phyloP scores from a whole-genome alignment of 92 coral and sea anemone species.

The Heteractis magnifica region DNA sequence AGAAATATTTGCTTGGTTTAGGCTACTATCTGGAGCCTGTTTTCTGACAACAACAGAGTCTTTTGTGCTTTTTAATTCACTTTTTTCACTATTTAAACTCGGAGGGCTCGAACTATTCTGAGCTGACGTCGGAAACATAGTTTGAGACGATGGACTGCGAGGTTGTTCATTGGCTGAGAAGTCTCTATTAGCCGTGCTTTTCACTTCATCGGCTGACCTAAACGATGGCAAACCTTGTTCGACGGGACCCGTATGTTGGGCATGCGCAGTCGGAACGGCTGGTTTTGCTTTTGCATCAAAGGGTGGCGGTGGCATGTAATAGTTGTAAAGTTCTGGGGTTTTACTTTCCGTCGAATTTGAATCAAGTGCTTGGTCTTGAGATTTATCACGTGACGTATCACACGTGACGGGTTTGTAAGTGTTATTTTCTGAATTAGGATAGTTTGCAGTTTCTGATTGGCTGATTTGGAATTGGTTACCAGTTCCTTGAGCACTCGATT shows the following conservation, averaged over 20 bases:
- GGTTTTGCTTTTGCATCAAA: background rate
- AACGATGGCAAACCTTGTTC: background rate
- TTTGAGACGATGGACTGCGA: background rate
- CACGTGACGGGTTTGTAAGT: background rate
- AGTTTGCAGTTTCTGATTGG: background rate
- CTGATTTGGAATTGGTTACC: background rate
- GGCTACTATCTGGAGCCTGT: background rate
- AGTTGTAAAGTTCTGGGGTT: background rate
- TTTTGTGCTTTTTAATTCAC: background rate
- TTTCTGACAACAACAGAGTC: background rate
- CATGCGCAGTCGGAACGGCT: background rate
- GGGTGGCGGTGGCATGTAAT: conserved; percentile 40
- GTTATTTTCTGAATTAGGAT: background rate
- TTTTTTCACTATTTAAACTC: background rate
- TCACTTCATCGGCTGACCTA: background rate
- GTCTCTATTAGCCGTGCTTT: background rate
- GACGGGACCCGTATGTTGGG: background rate
- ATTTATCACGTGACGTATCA: background rate
- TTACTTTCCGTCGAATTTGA: background rate
- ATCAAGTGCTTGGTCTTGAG: background rate
- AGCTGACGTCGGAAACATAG: background rate
- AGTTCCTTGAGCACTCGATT: background rate
- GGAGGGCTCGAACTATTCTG: background rate
- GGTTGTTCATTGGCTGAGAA: background rate
- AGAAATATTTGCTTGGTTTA: background rate